Conservation (phyloP, 1,140 invertebrate genomes). For the Nebria ingens region DNA sequence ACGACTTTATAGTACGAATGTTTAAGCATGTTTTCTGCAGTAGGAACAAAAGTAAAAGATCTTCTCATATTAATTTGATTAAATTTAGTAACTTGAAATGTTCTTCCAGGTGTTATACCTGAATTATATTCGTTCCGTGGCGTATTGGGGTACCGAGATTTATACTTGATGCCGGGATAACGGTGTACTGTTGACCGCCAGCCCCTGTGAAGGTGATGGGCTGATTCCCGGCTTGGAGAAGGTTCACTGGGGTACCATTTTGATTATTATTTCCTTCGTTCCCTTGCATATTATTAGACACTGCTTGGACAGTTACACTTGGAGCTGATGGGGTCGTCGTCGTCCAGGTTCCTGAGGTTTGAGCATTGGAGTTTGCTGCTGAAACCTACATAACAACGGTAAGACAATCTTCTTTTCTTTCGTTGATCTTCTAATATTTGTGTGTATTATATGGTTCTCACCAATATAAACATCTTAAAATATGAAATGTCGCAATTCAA, state of each 20-base stretch:
- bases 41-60: no score
- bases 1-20: no score
- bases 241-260: slow-evolving; percentile 20
- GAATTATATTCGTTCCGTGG: slow-evolving; percentile 30
- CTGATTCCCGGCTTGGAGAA: slow-evolving; percentile 36
- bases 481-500: no score
- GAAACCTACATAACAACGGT: slow-evolving; percentile 14
- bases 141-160: slow-evolving; percentile 23
- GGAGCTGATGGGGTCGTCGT: slow-evolving; percentile 24
- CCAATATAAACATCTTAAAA: no score
- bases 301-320: slow-evolving; percentile 29
- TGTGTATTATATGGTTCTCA: no score
- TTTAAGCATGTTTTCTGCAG: no score
- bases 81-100: no score
- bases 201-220: slow-evolving; percentile 52
- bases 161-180: slow-evolving; percentile 54
- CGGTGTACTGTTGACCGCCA: slow-evolving; percentile 59
- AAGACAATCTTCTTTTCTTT: no score
- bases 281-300: slow-evolving; percentile 17
- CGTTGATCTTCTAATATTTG: no score
- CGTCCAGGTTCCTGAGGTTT: slow-evolving; percentile 28
- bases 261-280: background rate
- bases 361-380: slow-evolving; percentile 22
- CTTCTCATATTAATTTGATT: no score
- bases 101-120: no score